Conservation (phyloP, 2,888 invertebrate genomes). For the Eilema depressum region DNA sequence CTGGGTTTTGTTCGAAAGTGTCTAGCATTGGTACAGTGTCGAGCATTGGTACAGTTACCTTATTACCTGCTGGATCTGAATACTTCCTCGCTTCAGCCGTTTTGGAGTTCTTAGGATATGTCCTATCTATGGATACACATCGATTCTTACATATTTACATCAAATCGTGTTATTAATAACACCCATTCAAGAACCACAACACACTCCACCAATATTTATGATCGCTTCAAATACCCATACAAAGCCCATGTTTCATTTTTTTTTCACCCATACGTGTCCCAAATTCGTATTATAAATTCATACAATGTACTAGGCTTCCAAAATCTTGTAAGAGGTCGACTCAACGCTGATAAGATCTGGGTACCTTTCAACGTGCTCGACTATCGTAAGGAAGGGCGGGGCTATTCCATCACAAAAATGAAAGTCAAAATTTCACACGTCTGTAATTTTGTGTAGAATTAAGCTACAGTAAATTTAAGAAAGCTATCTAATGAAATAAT, state of each 20-base stretch:
- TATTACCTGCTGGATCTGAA: not conserved
- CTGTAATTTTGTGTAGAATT: too few species aligned
- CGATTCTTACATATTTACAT: not conserved
- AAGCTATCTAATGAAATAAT: too few species aligned
- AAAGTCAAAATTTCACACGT: too few species aligned
- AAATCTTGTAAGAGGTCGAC: constrained; percentile 77
- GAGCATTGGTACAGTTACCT: too few species aligned
- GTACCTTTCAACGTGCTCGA: constrained; percentile 72
- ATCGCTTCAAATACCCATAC: constrained; percentile 41
- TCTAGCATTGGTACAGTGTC: too few species aligned
- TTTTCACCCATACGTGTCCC: constrained; percentile 36
- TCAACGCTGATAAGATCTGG: constrained; percentile 65
- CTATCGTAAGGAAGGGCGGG: too few species aligned
- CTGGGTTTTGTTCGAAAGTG: too few species aligned
- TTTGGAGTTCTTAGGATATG: not conserved
- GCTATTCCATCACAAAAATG: too few species aligned
- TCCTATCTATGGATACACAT: too few species aligned
- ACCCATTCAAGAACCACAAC: not conserved
- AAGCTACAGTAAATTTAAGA: too few species aligned
- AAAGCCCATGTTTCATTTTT: constrained; percentile 46
- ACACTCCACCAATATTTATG: constrained; percentile 42
- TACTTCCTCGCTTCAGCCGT: not conserved
- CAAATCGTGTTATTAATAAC: constrained; percentile 1
- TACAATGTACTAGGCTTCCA: constrained; percentile 80
- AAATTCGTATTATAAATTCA: constrained; percentile 74